These are phyloP conservation scores for Sipha maydis DNA, from an alignment of 2,888 invertebrate species.

Conservation along the genomic window DNA sequence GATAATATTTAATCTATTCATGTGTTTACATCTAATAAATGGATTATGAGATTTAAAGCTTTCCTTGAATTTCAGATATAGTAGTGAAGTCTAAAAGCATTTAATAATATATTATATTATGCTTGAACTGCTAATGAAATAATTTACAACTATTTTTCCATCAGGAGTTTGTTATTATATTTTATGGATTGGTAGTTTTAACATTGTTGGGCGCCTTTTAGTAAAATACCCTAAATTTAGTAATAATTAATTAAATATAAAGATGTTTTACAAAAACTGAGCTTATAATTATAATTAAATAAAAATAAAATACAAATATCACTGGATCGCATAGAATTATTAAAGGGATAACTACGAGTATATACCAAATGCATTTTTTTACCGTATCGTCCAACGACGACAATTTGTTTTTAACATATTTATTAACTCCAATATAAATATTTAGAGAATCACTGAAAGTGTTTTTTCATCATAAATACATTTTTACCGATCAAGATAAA, in stretches of 20 bases:
- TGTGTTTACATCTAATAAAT: not conserved
- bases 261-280: not conserved
- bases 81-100: constrained; percentile 30
- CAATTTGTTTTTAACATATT: too few species aligned
- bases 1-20: too few species aligned
- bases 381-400: too few species aligned
- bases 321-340: too few species aligned
- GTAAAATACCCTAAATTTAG: not conserved
- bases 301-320: too few species aligned
- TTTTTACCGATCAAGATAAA: too few species aligned
- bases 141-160: constrained; percentile 26
- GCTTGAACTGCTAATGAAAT: constrained; percentile 18
- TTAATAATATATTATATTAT: not conserved
- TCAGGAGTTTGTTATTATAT: not conserved
- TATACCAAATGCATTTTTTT: too few species aligned
- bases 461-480: too few species aligned
- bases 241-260: not conserved
- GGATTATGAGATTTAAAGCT: constrained; percentile 28
- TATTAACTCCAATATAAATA: too few species aligned
- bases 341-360: too few species aligned
- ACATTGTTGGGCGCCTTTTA: not conserved
- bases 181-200: constrained; percentile 11
- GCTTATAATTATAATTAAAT: not conserved
- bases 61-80: not conserved
- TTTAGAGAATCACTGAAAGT: too few species aligned